phyloP scores from a whole-genome alignment of 64 coral and sea anemone species.

The Cladopsammia gracilis region DNA sequence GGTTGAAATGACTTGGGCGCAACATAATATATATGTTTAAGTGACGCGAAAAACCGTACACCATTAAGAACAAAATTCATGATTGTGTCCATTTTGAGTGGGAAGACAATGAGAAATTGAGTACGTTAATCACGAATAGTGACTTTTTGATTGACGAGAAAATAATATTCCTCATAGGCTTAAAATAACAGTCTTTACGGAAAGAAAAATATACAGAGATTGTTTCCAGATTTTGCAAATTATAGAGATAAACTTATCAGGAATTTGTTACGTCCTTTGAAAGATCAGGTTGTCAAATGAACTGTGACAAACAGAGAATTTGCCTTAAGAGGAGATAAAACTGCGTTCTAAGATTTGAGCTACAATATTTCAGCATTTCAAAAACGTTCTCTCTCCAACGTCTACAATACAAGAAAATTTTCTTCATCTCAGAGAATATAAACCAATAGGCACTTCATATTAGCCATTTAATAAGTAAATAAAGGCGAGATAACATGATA shows the following conservation, averaged over 20 bases:
- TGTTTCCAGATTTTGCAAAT: not conserved
- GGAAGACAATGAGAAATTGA: no score
- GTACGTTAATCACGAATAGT: no score
- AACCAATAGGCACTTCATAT: no score
- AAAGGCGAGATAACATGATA: no score
- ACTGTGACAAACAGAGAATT: not conserved
- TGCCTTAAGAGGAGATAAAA: not conserved
- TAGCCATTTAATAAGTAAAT: no score
- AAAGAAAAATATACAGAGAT: no score
- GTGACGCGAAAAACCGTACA: no score
- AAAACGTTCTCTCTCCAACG: not conserved
- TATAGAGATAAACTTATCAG: not conserved
- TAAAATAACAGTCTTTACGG: not conserved
- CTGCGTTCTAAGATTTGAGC: not conserved
- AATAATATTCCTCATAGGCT: not conserved
- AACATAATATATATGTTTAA: no score
- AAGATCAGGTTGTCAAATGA: not conserved
- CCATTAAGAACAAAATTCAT: no score
- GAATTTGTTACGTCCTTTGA: not conserved
- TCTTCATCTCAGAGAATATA: no score
- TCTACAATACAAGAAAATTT: not conserved
- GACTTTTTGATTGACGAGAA: not conserved
- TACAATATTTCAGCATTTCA: not conserved
- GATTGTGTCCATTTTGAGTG: no score
- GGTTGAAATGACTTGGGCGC: no score